These are phyloP conservation scores for Sorex araneus DNA, from an alignment of 2,113 vertebrate species.

Conservation along the genomic window DNA sequence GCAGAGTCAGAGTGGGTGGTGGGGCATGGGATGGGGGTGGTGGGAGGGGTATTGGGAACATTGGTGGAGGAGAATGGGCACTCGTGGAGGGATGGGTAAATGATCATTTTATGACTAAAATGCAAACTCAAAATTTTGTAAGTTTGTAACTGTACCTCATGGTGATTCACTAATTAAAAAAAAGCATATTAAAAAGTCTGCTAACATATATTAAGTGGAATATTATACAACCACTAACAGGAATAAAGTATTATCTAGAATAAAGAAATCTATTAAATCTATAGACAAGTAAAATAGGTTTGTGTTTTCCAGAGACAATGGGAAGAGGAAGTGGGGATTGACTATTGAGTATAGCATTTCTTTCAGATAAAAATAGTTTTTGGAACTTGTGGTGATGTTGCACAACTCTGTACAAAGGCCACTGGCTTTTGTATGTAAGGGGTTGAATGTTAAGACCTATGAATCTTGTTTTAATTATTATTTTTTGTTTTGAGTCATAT, in stretches of 20 bases:
- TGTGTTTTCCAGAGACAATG: neutral
- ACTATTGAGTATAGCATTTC: neutral
- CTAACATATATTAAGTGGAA: neutral
- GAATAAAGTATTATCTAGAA: too few relatives aligned
- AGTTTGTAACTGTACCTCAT: too few relatives aligned
- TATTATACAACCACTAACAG: neutral
- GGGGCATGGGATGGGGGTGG: too few relatives aligned
- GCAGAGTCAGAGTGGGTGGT: too few relatives aligned
- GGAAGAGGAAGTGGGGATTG: accelerated
- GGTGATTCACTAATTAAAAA: too few relatives aligned
- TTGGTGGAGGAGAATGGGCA: too few relatives aligned
- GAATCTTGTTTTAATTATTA: neutral
- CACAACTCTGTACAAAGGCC: neutral
- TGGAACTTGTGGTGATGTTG: neutral
- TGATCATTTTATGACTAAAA: too few relatives aligned
- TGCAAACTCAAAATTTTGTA: too few relatives aligned
- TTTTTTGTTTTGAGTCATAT: too few relatives aligned
- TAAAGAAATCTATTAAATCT: neutral
- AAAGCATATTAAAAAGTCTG: neutral
- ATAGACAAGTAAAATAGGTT: neutral
- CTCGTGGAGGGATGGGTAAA: too few relatives aligned
- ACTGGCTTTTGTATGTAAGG: neutral
- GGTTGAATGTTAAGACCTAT: neutral
- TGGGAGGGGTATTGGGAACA: too few relatives aligned
- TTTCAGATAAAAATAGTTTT: neutral